Evolutionary conservation across 2,888 invertebrate genomes (phyloP).

Genomic region (Trichopoda pennipes): DNA sequence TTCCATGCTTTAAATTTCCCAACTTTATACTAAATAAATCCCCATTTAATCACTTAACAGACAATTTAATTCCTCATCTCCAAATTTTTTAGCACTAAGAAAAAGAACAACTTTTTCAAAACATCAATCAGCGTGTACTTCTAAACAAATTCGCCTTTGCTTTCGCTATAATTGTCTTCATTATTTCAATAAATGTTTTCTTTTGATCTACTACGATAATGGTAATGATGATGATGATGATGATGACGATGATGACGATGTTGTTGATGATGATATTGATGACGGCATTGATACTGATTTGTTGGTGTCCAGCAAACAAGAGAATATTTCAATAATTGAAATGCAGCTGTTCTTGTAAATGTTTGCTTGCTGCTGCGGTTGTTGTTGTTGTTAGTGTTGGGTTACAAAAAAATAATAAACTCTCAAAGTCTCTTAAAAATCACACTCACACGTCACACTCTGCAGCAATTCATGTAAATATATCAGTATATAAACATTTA

Average conservation of each 20-base stretch:
- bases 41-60: too few species aligned
- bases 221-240: neutral
- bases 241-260: neutral
- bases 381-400: slow-evolving; percentile 29
- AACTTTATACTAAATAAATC: too few species aligned
- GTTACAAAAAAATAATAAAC: slow-evolving; percentile 28
- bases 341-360: slow-evolving; percentile 27
- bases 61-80: too few species aligned
- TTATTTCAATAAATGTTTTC: slow-evolving; percentile 34
- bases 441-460: neutral
- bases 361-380: slow-evolving; percentile 5
- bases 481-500: neutral
- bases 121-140: neutral
- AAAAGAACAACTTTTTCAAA: neutral
- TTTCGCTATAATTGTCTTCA: slow-evolving; percentile 10
- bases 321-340: slow-evolving; percentile 46
- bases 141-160: slow-evolving; percentile 1
- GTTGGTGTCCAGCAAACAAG: slow-evolving; percentile 25
- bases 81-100: too few species aligned
- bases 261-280: neutral
- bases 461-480: neutral
- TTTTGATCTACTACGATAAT: slow-evolving; percentile 27
- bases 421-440: neutral
- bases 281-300: neutral
- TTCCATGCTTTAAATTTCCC: too few species aligned